Base-by-base conservation (phyloP, 2,888 invertebrate species). In the Sympetrum striolatum region DNA sequence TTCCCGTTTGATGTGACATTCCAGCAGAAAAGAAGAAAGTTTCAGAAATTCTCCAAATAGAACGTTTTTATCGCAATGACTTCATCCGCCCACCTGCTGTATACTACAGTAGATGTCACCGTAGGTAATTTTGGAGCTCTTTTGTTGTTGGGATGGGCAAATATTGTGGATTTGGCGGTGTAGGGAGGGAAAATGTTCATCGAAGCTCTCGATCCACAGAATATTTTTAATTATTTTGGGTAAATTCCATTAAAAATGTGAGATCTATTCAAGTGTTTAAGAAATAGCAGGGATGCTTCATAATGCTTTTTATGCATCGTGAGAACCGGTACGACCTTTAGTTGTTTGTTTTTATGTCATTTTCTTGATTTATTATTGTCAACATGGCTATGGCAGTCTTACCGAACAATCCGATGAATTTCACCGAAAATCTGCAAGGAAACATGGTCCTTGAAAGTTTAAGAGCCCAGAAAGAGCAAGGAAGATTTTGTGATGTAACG, bases 1-100 rank as follows among this genome's bases (percentile, higher is more conserved):
- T 98, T 93, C 98, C 98, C 25, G 98, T 98, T 95, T 98, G 98
- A 93, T 98, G 98, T 93, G 98, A 98, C 98, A 98, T 98, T 93
- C 93, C 95, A 91, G 90, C 90, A 60, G 39, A 25, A 86, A 79
- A 80, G 18, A 12, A 58, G 60, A 60, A 37, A n/a, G 1, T 12
- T 22, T 39, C 22, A 12, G 37, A n/a, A 12, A 86, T n/a, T 37
- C n/a, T 37, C 37, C 35, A 8, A 86, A n/a, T 60, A 37, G 35
- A 35, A 37, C 60, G 86, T 60, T 37, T 35, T 31, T 64, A 86
- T 58, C 86, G 53, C 58, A 60, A 86, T 60, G 60, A 64, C 86
- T 86, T 86, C 86, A 58, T 37, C 86, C 86, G 86, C 86, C 86
- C 60, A 86, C 86, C 86, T 86, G 86, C 86, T 58, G 37, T 86